These are phyloP conservation scores for Eristalinus aeneus DNA, from an alignment of 2,888 invertebrate genomes.

Conservation along the genomic window DNA sequence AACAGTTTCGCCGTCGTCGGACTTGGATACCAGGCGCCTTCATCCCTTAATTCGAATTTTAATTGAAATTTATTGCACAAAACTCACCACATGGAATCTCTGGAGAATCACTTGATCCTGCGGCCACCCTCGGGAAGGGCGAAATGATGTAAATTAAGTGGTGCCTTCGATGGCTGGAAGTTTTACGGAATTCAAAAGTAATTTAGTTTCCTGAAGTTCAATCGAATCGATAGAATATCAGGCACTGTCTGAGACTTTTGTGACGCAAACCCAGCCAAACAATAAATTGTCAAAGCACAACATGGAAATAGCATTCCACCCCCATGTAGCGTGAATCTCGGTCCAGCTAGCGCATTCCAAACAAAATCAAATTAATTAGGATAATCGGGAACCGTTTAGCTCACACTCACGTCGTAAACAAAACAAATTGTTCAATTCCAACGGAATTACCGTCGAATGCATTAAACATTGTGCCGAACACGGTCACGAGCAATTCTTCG, in stretches of 20 bases:
- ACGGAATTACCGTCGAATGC: conserved; percentile 41
- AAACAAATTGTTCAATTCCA: conserved; percentile 50
- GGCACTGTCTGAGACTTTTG: no score
- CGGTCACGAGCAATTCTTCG: background rate
- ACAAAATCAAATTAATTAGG: conserved; percentile 36
- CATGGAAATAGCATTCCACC: background rate
- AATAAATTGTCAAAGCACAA: no score
- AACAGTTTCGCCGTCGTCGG: background rate
- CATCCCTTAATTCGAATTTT: conserved; percentile 8
- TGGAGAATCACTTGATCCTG: background rate
- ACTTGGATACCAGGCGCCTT: background rate
- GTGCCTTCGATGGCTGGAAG: background rate
- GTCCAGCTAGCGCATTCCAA: background rate
- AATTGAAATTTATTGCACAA: conserved; percentile 29
- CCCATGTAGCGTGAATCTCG: background rate
- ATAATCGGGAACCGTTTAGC: conserved; percentile 33
- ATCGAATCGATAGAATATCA: no score
- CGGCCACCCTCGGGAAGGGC: no score
- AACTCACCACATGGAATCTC: background rate
- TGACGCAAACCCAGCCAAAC: no score
- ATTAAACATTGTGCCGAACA: conserved; percentile 33
- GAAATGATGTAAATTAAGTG: background rate
- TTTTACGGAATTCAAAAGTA: no score
- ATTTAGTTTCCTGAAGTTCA: background rate
- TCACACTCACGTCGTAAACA: conserved; percentile 51